phyloP scores from a whole-genome alignment of 2,888 invertebrate species.

The Kuschelorhynchus macadamiae region DNA sequence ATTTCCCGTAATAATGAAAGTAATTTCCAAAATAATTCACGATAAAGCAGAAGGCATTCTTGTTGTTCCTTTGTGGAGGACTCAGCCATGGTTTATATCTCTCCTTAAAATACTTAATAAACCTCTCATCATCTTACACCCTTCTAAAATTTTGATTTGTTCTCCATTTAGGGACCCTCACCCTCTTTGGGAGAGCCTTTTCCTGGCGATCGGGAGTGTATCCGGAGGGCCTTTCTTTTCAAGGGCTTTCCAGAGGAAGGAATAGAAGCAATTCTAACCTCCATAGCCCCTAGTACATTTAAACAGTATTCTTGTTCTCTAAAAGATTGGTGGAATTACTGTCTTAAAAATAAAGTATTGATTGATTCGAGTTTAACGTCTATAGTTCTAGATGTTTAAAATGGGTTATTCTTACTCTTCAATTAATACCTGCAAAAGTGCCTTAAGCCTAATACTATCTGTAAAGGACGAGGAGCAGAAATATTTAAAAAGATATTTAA shows the following conservation, averaged over 20 bases:
- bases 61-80: slow-evolving; percentile 1
- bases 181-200: slow-evolving; percentile 27
- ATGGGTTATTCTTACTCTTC: slow-evolving; percentile 8
- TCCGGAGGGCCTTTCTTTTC: slow-evolving; percentile 13
- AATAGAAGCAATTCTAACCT: slow-evolving; percentile 46
- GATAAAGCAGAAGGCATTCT: slow-evolving; percentile 24
- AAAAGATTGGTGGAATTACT: slow-evolving; percentile 51
- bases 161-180: slow-evolving; percentile 9
- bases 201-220: slow-evolving; percentile 28
- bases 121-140: too few relatives aligned
- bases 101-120: slow-evolving; percentile 1
- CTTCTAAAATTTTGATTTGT: background rate
- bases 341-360: slow-evolving; percentile 16
- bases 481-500: slow-evolving; percentile 25
- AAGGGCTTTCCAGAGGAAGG: slow-evolving; percentile 27
- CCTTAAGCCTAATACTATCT: slow-evolving; percentile 6
- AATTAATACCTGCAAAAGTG: slow-evolving; percentile 18
- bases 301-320: slow-evolving; percentile 52
- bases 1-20: slow-evolving; percentile 22
- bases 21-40: slow-evolving; percentile 21
- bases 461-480: slow-evolving; percentile 1
- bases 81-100: slow-evolving; percentile 3
- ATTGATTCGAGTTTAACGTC: background rate
- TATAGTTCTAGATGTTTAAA: background rate
- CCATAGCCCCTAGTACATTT: slow-evolving; percentile 49